A percentile compares a stretch with the other conserved stretches of the same genome.
Conservation (phyloP, 2,888 invertebrate genomes). For the Nomada fucata region DNA sequence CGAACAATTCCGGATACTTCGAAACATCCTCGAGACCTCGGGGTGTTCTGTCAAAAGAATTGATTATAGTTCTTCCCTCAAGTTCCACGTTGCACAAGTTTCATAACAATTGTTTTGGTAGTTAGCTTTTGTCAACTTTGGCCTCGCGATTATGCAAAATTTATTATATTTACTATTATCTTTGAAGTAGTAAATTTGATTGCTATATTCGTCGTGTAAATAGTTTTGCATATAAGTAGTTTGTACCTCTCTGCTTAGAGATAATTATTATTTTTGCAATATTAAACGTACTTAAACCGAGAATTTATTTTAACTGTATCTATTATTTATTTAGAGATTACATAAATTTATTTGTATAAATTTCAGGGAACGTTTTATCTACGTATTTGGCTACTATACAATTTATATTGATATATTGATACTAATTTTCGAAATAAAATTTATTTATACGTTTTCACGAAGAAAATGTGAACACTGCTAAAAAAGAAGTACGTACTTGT, state of each 20-base stretch:
- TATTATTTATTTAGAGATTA: too few species aligned
- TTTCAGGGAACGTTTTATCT: not conserved
- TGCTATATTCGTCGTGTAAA: too few species aligned
- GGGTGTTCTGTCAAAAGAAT: slow-evolving; percentile 87
- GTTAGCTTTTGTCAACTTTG: not conserved
- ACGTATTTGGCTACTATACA: too few species aligned
- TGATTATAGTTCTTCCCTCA: slow-evolving; percentile 16
- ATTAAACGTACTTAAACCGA: too few species aligned
- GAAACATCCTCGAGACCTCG: slow-evolving; percentile 91
- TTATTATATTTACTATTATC: not conserved
- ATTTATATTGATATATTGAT: too few species aligned
- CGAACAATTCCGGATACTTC: slow-evolving; percentile 89
- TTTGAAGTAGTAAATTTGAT: too few species aligned
- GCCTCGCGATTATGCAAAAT: not conserved
- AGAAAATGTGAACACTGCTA: too few species aligned
- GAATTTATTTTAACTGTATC: too few species aligned
- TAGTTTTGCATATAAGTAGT: too few species aligned
- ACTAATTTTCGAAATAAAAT: not conserved
- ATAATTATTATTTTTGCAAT: too few species aligned
- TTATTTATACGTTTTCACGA: too few species aligned
- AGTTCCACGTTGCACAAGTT: slow-evolving; percentile 16
- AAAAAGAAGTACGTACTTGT: slow-evolving; percentile 84
- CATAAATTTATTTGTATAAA: not conserved
- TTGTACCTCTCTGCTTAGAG: too few species aligned
- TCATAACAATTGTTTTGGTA: slow-evolving; percentile 11